Percentiles rank a stretch among this genome's conserved stretches.
Conservation (phyloP, 2,113 vertebrate genomes). For the Prolemur simus region DNA sequence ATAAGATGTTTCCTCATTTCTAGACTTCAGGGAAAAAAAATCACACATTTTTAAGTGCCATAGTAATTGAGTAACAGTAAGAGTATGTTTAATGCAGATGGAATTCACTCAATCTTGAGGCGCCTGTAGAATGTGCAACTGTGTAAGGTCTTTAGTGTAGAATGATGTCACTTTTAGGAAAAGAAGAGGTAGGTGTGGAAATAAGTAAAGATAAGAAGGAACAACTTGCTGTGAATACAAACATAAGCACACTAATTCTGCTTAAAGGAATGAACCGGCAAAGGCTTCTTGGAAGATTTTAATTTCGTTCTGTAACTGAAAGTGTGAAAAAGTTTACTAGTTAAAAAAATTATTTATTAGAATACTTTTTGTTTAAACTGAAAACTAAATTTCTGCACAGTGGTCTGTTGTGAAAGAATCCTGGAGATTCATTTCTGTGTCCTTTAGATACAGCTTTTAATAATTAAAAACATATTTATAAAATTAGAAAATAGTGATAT, state of each 20-base stretch:
- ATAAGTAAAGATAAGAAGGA: background rate
- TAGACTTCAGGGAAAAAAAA: background rate
- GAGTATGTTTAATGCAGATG: background rate
- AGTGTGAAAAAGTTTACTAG: background rate
- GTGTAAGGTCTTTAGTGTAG: background rate
- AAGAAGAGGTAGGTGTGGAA: background rate
- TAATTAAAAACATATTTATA: slow-evolving; percentile 37
- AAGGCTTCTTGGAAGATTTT: background rate
- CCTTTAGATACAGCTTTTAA: background rate
- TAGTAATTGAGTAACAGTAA: background rate
- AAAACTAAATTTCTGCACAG: background rate
- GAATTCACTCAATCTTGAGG: background rate
- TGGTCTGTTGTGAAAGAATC: background rate
- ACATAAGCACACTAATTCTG: background rate
- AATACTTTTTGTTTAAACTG: background rate
- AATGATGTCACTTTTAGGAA: background rate
- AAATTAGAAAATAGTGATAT: background rate
- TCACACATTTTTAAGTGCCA: background rate
- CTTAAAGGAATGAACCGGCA: background rate
- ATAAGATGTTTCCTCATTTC: background rate
- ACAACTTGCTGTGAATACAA: background rate
- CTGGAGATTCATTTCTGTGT: background rate
- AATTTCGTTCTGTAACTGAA: background rate
- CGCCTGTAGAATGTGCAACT: background rate
- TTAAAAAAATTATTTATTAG: background rate